Conservation (phyloP, 2,888 invertebrate genomes). For the Chelonus formosanus region DNA sequence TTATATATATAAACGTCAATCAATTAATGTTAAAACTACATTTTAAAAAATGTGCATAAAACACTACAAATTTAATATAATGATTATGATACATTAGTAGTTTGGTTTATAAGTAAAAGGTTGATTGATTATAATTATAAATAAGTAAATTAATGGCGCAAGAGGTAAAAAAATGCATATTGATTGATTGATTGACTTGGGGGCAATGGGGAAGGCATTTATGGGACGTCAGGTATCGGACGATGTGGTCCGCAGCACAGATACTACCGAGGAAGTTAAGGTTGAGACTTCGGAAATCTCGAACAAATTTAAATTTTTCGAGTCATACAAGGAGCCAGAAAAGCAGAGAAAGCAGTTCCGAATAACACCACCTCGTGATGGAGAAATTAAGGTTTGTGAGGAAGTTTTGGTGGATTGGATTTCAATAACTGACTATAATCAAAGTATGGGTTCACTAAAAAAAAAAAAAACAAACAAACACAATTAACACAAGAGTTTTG, state of each 20-base stretch:
- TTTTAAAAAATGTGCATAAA: too few species aligned
- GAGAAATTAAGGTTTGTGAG: constrained; percentile 72
- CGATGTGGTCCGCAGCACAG: constrained; percentile 79
- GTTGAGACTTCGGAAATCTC: constrained; percentile 85
- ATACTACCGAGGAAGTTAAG: constrained; percentile 78
- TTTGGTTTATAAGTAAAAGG: too few species aligned
- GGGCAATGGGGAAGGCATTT: constrained; percentile 63
- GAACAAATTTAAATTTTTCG: constrained; percentile 90
- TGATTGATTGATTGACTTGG: constrained; percentile 15
- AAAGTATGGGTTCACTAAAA: too few species aligned
- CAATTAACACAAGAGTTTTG: too few species aligned
- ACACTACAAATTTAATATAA: too few species aligned
- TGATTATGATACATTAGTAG: too few species aligned
- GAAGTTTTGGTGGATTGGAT: neutral
- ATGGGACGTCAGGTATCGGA: constrained; percentile 69
- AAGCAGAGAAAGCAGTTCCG: constrained; percentile 78
- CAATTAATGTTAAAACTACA: too few species aligned
- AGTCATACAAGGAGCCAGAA: constrained; percentile 81
- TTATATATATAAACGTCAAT: too few species aligned
- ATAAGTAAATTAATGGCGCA: too few species aligned
- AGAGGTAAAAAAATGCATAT: neutral
- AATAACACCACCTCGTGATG: constrained; percentile 88
- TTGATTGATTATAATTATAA: too few species aligned
- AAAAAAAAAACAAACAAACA: too few species aligned
- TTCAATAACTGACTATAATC: too few species aligned